Conservation (phyloP, 1,140 invertebrate species). For the Plodia interpunctella region DNA sequence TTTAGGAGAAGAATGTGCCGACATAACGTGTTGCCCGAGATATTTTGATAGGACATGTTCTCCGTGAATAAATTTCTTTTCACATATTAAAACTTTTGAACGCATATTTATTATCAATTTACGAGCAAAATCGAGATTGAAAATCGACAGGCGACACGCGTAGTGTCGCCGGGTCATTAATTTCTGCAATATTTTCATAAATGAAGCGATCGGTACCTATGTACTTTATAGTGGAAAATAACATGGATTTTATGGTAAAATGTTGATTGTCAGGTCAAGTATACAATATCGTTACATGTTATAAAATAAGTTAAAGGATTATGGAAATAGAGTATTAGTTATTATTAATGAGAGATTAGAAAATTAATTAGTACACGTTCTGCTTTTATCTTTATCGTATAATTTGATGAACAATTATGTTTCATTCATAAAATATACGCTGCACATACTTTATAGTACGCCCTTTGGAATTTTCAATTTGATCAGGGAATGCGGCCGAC, state of each 20-base stretch:
- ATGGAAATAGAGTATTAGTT: no score
- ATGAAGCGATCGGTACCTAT: background rate
- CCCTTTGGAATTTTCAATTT: conserved; percentile 54
- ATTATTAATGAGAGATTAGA: no score
- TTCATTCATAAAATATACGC: background rate
- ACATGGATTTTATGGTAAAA: background rate
- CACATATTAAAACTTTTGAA: conserved; percentile 73
- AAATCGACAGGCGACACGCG: conserved; percentile 7
- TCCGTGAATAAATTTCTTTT: conserved; percentile 73
- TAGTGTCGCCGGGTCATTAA: background rate
- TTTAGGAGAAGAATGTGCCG: conserved; percentile 75
- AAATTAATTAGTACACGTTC: no score
- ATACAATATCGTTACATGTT: background rate
- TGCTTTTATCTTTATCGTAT: no score
- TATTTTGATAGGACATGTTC: conserved; percentile 76
- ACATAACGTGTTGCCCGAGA: conserved; percentile 75
- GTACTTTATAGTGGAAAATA: background rate
- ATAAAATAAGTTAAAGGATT: background rate
- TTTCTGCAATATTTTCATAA: conserved; percentile 5
- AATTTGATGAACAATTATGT: conserved; percentile 10
- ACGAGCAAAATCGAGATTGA: conserved; percentile 10
- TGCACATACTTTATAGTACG: conserved; percentile 20
- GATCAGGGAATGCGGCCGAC: conserved; percentile 43
- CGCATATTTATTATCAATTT: conserved; percentile 45
- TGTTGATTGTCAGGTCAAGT: background rate